Percentiles rank a stretch among this genome's conserved stretches.
phyloP scores from a whole-genome alignment of 2,113 vertebrate species.

The Malurus elegans region DNA sequence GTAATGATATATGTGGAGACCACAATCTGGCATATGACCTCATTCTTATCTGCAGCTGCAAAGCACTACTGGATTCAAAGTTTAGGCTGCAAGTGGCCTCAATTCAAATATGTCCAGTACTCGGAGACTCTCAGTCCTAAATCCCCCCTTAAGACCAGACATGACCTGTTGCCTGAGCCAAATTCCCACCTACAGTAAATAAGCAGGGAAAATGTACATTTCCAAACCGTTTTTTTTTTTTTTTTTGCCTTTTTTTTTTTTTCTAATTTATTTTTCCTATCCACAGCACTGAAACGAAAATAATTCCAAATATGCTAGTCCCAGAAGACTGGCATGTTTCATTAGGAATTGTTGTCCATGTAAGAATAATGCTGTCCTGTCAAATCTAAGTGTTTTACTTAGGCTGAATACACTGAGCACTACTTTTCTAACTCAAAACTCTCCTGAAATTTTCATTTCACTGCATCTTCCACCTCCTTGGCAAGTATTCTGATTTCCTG shows the following conservation, averaged over 20 bases:
- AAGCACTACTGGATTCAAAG: constrained; percentile 19
- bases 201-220: background rate
- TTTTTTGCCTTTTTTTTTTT: background rate
- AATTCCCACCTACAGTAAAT: constrained; percentile 32
- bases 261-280: background rate
- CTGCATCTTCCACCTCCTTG: background rate
- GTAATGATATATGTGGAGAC: constrained; percentile 40
- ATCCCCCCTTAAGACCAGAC: background rate
- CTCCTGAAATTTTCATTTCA: background rate
- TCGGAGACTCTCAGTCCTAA: background rate
- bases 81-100: constrained; percentile 15
- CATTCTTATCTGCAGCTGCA: constrained; percentile 64
- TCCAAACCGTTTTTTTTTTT: background rate
- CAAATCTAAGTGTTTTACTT: background rate
- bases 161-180: constrained; percentile 14
- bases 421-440: background rate
- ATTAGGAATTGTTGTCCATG: background rate
- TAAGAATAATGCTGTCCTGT: background rate
- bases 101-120: constrained; percentile 11
- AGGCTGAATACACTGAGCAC: background rate
- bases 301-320: background rate
- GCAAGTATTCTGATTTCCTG: background rate
- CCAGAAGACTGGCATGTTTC: constrained; percentile 8
- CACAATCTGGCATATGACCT: constrained; percentile 39
- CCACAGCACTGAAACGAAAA: background rate